phyloP scores from a whole-genome alignment of 2,113 vertebrate species.

The Pangasianodon hypophthalmus region DNA sequence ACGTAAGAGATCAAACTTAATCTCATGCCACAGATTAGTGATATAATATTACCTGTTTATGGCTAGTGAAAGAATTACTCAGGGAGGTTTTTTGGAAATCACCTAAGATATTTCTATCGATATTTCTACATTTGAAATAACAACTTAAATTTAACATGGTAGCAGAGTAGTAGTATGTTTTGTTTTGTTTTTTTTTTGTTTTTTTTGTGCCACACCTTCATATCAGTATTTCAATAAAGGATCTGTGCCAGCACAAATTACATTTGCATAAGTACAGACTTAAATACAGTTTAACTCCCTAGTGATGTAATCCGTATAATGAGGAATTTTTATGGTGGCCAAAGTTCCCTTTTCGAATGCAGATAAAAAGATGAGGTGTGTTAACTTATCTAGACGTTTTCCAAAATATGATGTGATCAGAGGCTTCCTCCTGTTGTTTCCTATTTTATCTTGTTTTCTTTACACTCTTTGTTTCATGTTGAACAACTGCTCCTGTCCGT shows the following conservation, averaged over 20 bases:
- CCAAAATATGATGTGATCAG: background rate
- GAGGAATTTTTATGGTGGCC: background rate
- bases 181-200: background rate
- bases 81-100: background rate
- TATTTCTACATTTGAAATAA: background rate
- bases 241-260: background rate
- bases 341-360: background rate
- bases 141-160: background rate
- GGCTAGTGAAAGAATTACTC: background rate
- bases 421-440: background rate
- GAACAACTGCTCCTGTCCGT: background rate
- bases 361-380: background rate
- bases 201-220: background rate
- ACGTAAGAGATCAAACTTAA: slow-evolving; percentile 14
- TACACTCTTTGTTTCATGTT: slow-evolving; percentile 3
- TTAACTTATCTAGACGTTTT: background rate
- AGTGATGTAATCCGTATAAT: slow-evolving; percentile 15
- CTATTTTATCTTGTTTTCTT: background rate
- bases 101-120: background rate
- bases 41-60: background rate
- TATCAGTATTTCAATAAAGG: background rate
- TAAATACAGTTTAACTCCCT: slow-evolving; percentile 24
- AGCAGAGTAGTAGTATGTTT: background rate
- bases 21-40: background rate
- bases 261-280: background rate